Conservation (phyloP, 2,888 invertebrate species). For the Rapana venosa region DNA sequence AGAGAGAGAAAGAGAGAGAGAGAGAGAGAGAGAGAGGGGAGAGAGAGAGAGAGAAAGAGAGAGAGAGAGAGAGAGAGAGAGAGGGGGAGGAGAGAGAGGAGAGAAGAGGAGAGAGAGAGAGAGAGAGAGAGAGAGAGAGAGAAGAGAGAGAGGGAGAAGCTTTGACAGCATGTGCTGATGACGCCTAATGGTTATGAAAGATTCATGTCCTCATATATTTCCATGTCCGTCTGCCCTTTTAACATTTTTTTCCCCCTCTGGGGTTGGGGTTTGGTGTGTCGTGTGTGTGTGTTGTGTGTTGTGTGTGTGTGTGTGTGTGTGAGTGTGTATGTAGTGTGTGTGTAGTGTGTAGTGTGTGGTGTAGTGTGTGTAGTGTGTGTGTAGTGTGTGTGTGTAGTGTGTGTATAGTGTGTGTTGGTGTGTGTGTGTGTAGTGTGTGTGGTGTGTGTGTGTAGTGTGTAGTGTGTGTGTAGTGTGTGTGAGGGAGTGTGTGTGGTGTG, state of each 20-base stretch:
- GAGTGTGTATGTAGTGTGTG: too few relatives aligned
- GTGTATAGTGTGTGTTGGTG: too few relatives aligned
- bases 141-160: neutral
- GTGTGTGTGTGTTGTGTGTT: neutral
- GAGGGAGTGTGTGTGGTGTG: too few relatives aligned
- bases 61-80: neutral
- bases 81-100: neutral
- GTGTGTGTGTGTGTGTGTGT: neutral
- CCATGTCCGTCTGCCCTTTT: neutral
- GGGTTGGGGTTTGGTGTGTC: neutral
- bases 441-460: too few relatives aligned
- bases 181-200: slow-evolving; percentile 53
- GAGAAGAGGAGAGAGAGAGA: neutral
- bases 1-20: neutral
- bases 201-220: slow-evolving; percentile 56
- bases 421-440: too few relatives aligned
- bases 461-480: too few relatives aligned
- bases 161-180: neutral
- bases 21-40: neutral
- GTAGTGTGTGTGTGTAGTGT: too few relatives aligned
- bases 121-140: slow-evolving; percentile 6
- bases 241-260: neutral
- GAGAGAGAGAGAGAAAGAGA: neutral
- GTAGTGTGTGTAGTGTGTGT: too few relatives aligned
- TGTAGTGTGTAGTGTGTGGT: too few relatives aligned